Evolutionary conservation across 2,113 vertebrate species (phyloP).

Genomic region (Pagrus major): DNA sequence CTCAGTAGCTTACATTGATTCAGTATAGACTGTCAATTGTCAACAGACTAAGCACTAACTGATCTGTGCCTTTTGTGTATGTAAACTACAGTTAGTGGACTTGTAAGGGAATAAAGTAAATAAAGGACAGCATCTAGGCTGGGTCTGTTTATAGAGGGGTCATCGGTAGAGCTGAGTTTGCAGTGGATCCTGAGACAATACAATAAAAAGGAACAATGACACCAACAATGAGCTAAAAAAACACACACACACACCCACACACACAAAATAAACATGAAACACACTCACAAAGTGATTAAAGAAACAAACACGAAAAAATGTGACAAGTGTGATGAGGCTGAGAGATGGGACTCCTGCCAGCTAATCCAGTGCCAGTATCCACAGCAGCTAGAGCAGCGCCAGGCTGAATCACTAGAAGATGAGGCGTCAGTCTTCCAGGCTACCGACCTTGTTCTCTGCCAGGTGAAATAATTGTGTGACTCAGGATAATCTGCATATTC

Average conservation of each 20-base stretch:
- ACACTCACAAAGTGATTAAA: constrained; percentile 14
- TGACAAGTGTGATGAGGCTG: constrained; percentile 9
- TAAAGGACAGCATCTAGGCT: background rate
- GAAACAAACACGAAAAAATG: constrained; percentile 19
- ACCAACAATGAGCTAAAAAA: no score
- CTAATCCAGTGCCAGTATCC: constrained; percentile 19
- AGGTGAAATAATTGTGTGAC: constrained; percentile 30
- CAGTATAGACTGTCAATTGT: constrained; percentile 26
- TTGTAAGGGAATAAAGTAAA: background rate
- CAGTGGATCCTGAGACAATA: background rate
- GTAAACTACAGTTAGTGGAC: background rate
- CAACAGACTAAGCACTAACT: constrained; percentile 17
- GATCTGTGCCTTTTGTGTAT: constrained; percentile 5
- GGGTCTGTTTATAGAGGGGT: background rate
- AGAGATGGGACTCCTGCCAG: constrained; percentile 11
- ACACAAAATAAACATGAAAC: no score
- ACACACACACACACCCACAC: no score
- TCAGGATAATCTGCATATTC: constrained; percentile 23
- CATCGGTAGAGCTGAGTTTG: background rate
- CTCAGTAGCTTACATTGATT: constrained; percentile 42
- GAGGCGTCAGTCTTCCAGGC: constrained; percentile 3
- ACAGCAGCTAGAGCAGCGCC: constrained; percentile 6
- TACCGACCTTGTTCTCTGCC: constrained; percentile 6
- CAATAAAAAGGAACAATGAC: background rate
- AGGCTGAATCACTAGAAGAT: constrained; percentile 14